phyloP scores from a whole-genome alignment of 37 sponge, comb jelly and placozoan genomes.

The Ianthella basta region DNA sequence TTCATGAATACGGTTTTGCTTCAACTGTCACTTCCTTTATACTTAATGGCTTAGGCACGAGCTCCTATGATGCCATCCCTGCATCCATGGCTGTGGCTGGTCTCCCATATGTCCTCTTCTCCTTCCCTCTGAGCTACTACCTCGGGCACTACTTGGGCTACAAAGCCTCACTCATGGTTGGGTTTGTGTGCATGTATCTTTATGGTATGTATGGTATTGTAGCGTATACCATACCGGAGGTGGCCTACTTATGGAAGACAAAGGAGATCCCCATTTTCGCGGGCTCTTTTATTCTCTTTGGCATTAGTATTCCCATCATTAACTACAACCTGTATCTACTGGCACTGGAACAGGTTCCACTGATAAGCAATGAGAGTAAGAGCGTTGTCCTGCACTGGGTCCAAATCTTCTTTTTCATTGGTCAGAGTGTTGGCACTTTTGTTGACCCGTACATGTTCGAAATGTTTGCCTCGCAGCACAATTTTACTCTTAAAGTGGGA shows the following conservation, averaged over 20 bases:
- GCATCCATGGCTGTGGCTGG: too few relatives aligned
- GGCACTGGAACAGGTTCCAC: background rate
- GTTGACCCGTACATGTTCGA: background rate
- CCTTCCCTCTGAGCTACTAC: too few relatives aligned
- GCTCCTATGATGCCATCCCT: background rate
- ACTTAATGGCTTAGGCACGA: background rate
- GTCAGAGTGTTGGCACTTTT: background rate
- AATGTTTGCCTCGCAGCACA: background rate
- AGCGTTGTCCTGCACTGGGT: slow-evolving; percentile 14
- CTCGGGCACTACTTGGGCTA: too few relatives aligned
- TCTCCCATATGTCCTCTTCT: too few relatives aligned
- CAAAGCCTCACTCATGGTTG: too few relatives aligned
- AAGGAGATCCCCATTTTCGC: background rate
- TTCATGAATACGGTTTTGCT: slow-evolving; percentile 12
- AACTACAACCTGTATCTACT: slow-evolving; percentile 15
- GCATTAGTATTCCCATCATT: background rate
- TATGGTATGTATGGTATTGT: background rate
- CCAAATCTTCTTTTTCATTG: background rate
- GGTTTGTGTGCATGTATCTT: background rate
- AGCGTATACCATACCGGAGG: background rate
- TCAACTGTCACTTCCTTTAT: background rate
- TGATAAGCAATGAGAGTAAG: background rate
- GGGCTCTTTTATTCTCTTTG: background rate
- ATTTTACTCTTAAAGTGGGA: background rate
- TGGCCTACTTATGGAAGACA: background rate